phyloP scores from a whole-genome alignment of 2,113 vertebrate species.

The Hippolais icterina region DNA sequence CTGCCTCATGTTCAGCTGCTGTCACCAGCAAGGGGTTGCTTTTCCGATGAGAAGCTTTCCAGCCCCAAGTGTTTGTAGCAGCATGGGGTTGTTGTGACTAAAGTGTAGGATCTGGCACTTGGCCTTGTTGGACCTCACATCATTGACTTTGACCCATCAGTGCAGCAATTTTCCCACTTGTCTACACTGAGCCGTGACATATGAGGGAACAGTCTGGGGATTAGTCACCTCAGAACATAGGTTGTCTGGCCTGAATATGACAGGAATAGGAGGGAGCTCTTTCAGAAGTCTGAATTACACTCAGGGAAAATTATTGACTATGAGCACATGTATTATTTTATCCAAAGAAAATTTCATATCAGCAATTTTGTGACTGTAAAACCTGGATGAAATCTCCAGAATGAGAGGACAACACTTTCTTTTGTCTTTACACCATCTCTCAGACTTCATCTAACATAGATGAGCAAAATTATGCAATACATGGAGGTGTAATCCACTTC shows the following conservation, averaged over 20 bases:
- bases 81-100: background rate
- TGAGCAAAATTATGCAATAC: background rate
- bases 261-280: background rate
- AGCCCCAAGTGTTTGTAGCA: background rate
- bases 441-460: background rate
- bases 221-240: background rate
- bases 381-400: background rate
- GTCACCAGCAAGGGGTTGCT: rapidly evolving
- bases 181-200: background rate
- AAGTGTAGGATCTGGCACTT: background rate
- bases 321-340: background rate
- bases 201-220: background rate
- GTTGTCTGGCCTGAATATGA: background rate
- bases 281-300: background rate
- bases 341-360: background rate
- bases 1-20: background rate
- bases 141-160: background rate
- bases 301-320: background rate
- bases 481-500: background rate
- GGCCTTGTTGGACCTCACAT: background rate
- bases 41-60: background rate
- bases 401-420: background rate
- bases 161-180: background rate
- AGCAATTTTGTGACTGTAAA: background rate
- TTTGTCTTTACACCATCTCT: background rate